Evolutionary conservation across 2,888 invertebrate genomes (phyloP), one percentile per base, ranked within the genome.

Genomic region (Camptogramma bilineatum): DNA sequence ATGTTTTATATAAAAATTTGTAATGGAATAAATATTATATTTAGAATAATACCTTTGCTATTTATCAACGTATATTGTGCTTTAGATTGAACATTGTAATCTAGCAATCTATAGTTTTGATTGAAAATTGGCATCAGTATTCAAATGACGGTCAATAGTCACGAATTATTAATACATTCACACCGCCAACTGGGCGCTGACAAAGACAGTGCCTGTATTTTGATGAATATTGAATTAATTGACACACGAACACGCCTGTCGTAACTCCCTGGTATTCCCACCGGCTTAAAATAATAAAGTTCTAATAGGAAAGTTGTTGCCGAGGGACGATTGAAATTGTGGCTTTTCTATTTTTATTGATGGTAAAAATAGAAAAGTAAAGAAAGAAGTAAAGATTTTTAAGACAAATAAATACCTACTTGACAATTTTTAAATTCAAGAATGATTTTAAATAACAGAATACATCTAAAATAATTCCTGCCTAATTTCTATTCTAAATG

Each of bases 131-230:
- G 44, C 44, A 44, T 5, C 44, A 44, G 13, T 60, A 47, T 48
- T 48, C 21, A 19, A 57, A 51, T 42, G 51, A 24, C 42, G 13
- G 2, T 13, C 18, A 17, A 44, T 16, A 44, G 52, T 56, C 52
- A 60, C 48, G 44, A 52, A 64, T 56, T 48, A 60, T 56, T 60
- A 48, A 64, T 56, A 34, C 1, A 56, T 60, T 60, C 56, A 59
- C 59, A 60, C 48, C 57, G 48, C 53, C 56, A 52, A 56, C 52
- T 24, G 52, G 61, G 44, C 50, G 65, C 44, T 54, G 58, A 58
- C 50, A 39, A 55, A 42, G n/a, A 50, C 34, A 39, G n/a, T 39
- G 44, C n/a, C 16, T n/a, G 31, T 53, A 57, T 34, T 52, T 46
- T 39, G 34, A 39, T 39, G 34, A 46, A 39, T 31, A 18, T 50